phyloP scores from a whole-genome alignment of 2,888 invertebrate genomes.

The Sinotaia quadrata region DNA sequence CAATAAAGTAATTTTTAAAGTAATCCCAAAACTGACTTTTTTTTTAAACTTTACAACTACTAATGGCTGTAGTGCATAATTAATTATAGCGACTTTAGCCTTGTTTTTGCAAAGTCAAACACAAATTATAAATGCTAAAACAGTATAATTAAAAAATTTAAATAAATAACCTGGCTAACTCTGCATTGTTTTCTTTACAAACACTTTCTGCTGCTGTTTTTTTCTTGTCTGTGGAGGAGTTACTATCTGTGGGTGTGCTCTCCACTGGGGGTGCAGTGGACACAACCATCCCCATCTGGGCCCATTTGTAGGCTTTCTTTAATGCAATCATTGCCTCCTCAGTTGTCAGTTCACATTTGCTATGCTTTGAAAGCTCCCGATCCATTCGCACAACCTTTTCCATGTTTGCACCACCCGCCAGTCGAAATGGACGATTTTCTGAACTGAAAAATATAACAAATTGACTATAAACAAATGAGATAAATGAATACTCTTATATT shows the following conservation, averaged over 20 bases:
- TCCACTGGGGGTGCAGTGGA: conserved; percentile 69
- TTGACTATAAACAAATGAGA: no score
- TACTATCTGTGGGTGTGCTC: conserved; percentile 44
- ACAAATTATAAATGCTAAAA: neutral
- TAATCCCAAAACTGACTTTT: no score
- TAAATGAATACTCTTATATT: no score
- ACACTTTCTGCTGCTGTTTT: conserved; percentile 67
- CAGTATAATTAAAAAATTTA: neutral
- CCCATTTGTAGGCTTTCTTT: conserved; percentile 70
- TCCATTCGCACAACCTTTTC: conserved; percentile 69
- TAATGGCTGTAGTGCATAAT: no score
- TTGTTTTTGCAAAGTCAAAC: no score
- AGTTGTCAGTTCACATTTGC: conserved; percentile 47
- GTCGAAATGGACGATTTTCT: conserved; percentile 66
- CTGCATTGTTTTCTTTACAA: conserved; percentile 71
- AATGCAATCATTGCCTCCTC: conserved; percentile 70
- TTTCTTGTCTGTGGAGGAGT: conserved; percentile 56
- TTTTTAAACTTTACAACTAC: no score
- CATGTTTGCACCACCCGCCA: conserved; percentile 65
- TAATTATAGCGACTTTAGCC: no score
- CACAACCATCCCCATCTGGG: conserved; percentile 70
- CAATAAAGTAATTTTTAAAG: no score
- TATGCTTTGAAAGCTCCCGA: conserved; percentile 65
- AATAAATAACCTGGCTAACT: conserved; percentile 63
- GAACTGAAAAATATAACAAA: no score